phyloP scores from a whole-genome alignment of 2,113 vertebrate species.

The Lasiurus cinereus region DNA sequence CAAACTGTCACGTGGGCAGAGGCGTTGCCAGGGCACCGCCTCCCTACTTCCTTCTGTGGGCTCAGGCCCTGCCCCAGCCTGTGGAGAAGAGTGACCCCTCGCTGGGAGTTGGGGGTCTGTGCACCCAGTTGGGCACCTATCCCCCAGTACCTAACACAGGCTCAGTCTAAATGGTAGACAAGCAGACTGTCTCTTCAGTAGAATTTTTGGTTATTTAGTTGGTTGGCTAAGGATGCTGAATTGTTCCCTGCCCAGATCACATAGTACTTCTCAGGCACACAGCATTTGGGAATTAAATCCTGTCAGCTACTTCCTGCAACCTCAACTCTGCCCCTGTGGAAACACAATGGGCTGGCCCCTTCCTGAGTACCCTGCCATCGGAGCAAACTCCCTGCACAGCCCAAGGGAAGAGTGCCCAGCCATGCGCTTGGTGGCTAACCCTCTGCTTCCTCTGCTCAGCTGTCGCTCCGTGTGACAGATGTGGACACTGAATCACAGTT shows the following conservation, averaged over 20 bases:
- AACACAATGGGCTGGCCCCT: not conserved
- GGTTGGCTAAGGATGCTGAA: not conserved
- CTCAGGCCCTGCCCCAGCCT: not conserved
- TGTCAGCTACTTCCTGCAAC: too few species aligned
- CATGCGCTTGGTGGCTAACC: not conserved
- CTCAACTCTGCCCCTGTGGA: not conserved
- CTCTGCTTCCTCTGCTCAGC: not conserved
- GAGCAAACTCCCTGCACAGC: not conserved
- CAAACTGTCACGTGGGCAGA: conserved; percentile 88
- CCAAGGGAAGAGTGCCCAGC: too few species aligned
- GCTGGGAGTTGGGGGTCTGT: not conserved
- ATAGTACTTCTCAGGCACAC: not conserved
- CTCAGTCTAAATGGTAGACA: not conserved
- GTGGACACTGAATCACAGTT: not conserved
- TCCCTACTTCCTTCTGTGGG: conserved; percentile 1
- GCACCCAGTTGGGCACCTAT: not conserved
- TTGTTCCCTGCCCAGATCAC: not conserved
- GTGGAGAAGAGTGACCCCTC: not conserved
- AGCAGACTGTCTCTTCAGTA: not conserved
- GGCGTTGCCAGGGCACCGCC: conserved; percentile 1
- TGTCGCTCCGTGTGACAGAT: not conserved
- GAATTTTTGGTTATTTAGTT: not conserved
- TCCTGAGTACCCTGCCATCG: too few species aligned
- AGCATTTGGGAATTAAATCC: not conserved
- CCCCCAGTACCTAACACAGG: fast-evolving